Percentiles rank a stretch among this genome's conserved stretches.
Evolutionary conservation across 2,888 invertebrate genomes (phyloP).

Genomic region (Clusia tigrina): DNA sequence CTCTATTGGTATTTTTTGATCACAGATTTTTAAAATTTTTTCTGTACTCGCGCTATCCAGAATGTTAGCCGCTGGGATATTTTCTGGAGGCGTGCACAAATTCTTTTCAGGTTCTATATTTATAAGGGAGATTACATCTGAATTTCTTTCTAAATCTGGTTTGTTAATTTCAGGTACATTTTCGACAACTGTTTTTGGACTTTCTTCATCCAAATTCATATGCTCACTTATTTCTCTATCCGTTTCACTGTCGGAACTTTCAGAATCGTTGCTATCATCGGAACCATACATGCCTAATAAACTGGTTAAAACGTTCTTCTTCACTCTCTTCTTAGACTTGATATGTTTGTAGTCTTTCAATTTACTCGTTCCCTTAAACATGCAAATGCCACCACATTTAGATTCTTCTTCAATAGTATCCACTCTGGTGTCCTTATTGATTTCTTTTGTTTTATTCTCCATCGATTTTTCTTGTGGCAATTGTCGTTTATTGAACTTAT

Average conservation of each 20-base stretch:
- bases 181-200: constrained; percentile 9
- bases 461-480: constrained; percentile 13
- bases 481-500: constrained; percentile 9
- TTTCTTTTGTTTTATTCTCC: background rate
- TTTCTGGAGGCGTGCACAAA: too few relatives aligned
- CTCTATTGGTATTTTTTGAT: too few relatives aligned
- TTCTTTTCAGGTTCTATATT: too few relatives aligned
- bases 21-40: too few relatives aligned
- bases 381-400: constrained; percentile 23
- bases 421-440: background rate
- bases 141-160: background rate
- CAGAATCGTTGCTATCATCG: constrained; percentile 40
- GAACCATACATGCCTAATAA: constrained; percentile 61
- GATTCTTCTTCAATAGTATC: background rate
- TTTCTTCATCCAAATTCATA: too few relatives aligned
- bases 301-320: constrained; percentile 45
- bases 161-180: background rate
- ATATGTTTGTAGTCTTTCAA: constrained; percentile 48
- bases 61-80: too few relatives aligned
- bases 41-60: too few relatives aligned
- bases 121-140: background rate
- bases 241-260: background rate
- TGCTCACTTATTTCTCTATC: background rate
- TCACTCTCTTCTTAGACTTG: constrained; percentile 26
- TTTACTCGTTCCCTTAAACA: constrained; percentile 50